Evolutionary conservation across 2,113 vertebrate species (phyloP).

Genomic region (Rafetus swinhoei): DNA sequence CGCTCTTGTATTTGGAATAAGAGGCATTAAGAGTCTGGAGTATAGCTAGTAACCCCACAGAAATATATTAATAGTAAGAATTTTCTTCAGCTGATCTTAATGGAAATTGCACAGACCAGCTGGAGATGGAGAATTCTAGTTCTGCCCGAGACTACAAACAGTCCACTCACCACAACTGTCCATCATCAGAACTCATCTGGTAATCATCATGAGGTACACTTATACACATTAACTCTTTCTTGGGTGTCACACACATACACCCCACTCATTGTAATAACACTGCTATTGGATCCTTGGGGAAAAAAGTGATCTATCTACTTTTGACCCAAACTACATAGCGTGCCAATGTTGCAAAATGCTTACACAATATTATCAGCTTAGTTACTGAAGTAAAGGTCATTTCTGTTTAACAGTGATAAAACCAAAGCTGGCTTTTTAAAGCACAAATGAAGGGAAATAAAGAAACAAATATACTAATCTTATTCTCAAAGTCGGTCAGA

Average conservation of each 20-base stretch:
- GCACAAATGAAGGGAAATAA: constrained; percentile 9
- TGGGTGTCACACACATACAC: rapidly evolving
- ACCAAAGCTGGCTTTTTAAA: constrained; percentile 27
- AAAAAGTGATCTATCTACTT: background rate
- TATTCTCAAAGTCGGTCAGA: background rate
- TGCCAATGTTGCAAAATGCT: background rate
- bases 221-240: rapidly evolving
- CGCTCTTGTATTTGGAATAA: background rate
- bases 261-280: background rate
- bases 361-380: constrained; percentile 16
- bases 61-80: background rate
- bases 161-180: rapidly evolving
- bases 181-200: background rate
- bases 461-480: constrained; percentile 4
- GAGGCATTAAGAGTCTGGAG: background rate
- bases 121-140: rapidly evolving
- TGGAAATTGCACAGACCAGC: background rate
- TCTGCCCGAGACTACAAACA: background rate
- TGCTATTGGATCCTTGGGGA: background rate
- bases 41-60: background rate
- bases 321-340: background rate
- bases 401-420: constrained; percentile 63
- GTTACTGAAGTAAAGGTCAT: constrained; percentile 1
- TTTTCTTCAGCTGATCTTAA: background rate
- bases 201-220: background rate